A percentile compares a stretch with the other conserved stretches of the same genome.
Evolutionary conservation across 1,140 invertebrate species (phyloP).

Genomic region (Mesaphorura yosii): DNA sequence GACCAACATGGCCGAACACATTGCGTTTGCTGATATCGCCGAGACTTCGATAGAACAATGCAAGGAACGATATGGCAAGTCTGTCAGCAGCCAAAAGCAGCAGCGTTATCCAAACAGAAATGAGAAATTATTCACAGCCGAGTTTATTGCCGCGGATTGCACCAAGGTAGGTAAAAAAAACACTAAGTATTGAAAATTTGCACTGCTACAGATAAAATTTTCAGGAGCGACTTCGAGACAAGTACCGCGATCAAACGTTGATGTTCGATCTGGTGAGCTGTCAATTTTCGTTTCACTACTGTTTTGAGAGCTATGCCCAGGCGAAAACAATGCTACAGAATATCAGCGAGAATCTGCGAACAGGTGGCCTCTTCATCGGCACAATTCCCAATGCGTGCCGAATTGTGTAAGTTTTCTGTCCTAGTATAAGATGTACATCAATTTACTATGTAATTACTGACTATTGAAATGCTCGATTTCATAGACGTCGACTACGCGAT

Average conservation of each 20-base stretch:
- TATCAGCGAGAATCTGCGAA: slow-evolving; percentile 70
- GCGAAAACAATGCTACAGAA: slow-evolving; percentile 87
- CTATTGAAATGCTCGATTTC: slow-evolving; percentile 2
- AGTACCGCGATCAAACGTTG: slow-evolving; percentile 58
- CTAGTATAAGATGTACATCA: too few relatives aligned
- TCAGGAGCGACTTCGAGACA: slow-evolving; percentile 52
- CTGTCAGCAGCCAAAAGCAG: slow-evolving; percentile 34
- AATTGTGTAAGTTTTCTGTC: slow-evolving; percentile 75
- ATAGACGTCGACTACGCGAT: slow-evolving; percentile 9
- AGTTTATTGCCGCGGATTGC: slow-evolving; percentile 85
- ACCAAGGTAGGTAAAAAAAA: slow-evolving; percentile 51
- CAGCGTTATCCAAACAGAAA: slow-evolving; percentile 15
- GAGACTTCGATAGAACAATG: slow-evolving; percentile 75
- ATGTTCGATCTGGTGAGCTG: slow-evolving; percentile 84
- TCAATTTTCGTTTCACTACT: slow-evolving; percentile 96
- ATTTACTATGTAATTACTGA: slow-evolving; percentile 4
- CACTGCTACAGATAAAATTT: slow-evolving; percentile 13
- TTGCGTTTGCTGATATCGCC: slow-evolving; percentile 94
- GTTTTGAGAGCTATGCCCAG: slow-evolving; percentile 84
- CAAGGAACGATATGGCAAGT: slow-evolving; percentile 41
- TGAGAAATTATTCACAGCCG: slow-evolving; percentile 54
- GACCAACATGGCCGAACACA: slow-evolving; percentile 55
- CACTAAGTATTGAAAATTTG: slow-evolving; percentile 6
- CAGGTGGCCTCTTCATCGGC: slow-evolving; percentile 91
- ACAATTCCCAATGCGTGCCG: slow-evolving; percentile 88